Evolutionary conservation across 92 coral and sea anemone genomes (phyloP).

Genomic region (Pocillopora grandis): DNA sequence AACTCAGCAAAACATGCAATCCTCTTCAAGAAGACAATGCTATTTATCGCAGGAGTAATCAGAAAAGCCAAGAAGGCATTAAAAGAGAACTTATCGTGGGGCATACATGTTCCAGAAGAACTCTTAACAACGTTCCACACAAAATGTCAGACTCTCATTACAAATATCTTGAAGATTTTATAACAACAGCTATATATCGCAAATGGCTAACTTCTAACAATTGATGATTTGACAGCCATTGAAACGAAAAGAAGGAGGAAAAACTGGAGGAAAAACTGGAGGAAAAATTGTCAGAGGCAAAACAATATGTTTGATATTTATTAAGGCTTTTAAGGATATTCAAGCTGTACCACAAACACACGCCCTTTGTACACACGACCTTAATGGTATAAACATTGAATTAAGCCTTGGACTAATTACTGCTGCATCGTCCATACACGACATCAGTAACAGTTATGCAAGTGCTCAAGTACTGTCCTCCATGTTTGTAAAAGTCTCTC

Average conservation of each 20-base stretch:
- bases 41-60: slow-evolving; percentile 43
- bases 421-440: no score
- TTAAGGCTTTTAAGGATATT: slow-evolving; percentile 40
- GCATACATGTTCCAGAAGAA: slow-evolving; percentile 49
- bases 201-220: slow-evolving; percentile 43
- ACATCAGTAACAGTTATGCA: no score
- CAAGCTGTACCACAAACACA: slow-evolving; percentile 17
- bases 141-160: slow-evolving; percentile 26
- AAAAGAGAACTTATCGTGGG: slow-evolving; percentile 49
- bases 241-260: slow-evolving; percentile 47
- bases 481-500: no score
- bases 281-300: slow-evolving; percentile 38
- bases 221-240: slow-evolving; percentile 38
- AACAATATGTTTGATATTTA: slow-evolving; percentile 44
- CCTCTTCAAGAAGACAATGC: slow-evolving; percentile 48
- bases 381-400: no score
- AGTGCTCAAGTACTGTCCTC: no score
- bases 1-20: slow-evolving; percentile 51
- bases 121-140: slow-evolving; percentile 20
- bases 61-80: slow-evolving; percentile 53
- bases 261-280: slow-evolving; percentile 22
- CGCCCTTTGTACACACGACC: not conserved
- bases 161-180: slow-evolving; percentile 30
- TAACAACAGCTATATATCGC: slow-evolving; percentile 36
- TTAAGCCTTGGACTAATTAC: no score